phyloP scores from a whole-genome alignment of 2,797 vertebrate genomes.

The Acrossocheilus fasciatus region DNA sequence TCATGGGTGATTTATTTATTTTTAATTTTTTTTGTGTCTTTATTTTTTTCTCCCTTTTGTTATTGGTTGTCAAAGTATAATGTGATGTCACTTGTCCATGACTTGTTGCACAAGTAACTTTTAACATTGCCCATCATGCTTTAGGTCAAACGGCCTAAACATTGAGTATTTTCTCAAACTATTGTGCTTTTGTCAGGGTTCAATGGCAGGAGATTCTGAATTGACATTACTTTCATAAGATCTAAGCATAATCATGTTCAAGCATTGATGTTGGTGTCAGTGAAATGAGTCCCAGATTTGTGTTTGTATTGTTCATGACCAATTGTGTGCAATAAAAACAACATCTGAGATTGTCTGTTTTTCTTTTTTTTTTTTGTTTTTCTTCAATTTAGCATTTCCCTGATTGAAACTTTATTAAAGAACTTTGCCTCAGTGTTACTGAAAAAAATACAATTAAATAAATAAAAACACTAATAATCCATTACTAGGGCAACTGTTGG shows the following conservation, averaged over 20 bases:
- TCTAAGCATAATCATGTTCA: constrained; percentile 50
- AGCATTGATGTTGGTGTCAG: constrained; percentile 40
- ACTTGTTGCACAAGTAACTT: background rate
- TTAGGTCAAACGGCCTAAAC: background rate
- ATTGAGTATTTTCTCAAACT: background rate
- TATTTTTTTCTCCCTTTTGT: background rate
- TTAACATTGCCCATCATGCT: background rate
- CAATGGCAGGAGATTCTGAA: constrained; percentile 25
- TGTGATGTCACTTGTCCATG: background rate
- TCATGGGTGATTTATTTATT: background rate
- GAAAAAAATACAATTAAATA: too few relatives aligned
- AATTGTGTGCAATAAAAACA: constrained; percentile 76
- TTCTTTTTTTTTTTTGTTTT: background rate
- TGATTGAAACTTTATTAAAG: background rate
- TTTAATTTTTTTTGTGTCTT: background rate
- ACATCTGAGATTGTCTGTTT: constrained; percentile 58
- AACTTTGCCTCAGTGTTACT: background rate
- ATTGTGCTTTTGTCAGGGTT: background rate
- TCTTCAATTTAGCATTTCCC: background rate
- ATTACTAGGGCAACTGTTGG: background rate
- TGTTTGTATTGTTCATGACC: constrained; percentile 76
- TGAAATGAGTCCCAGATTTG: constrained; percentile 58
- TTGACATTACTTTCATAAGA: constrained; percentile 32
- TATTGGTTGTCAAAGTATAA: background rate
- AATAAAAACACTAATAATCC: background rate